Conservation (phyloP, 2,797 vertebrate genomes). For the Eidolon dupreanum region DNA sequence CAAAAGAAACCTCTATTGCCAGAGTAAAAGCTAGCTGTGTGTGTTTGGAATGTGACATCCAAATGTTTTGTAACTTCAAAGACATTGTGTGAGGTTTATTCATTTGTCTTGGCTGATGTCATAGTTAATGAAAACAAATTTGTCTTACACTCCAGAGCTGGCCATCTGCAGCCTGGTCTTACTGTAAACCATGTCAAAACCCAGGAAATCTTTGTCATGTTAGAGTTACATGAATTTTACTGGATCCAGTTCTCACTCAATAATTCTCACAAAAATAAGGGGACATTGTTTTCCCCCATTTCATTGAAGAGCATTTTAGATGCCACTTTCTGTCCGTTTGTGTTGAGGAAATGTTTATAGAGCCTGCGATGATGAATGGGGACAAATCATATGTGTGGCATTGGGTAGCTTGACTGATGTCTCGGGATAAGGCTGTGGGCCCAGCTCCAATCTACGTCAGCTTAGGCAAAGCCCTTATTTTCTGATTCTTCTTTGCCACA, state of each 20-base stretch:
- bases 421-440: background rate
- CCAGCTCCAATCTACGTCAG: too few relatives aligned
- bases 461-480: background rate
- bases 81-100: background rate
- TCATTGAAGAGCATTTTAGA: background rate
- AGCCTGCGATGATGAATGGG: fast-evolving
- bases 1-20: background rate
- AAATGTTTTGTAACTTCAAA: background rate
- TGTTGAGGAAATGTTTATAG: background rate
- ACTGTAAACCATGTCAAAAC: background rate
- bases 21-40: background rate
- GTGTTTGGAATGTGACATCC: background rate
- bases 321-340: background rate
- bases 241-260: background rate
- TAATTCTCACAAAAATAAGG: background rate
- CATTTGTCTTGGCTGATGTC: background rate
- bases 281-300: background rate
- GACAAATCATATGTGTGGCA: background rate
- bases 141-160: background rate
- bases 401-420: fast-evolving
- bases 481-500: background rate
- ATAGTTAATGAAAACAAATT: too few relatives aligned
- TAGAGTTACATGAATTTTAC: background rate
- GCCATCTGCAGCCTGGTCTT: background rate
- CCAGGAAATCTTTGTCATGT: background rate